Base-by-base conservation (phyloP, 2,888 invertebrate species). In the Thumatha senex region DNA sequence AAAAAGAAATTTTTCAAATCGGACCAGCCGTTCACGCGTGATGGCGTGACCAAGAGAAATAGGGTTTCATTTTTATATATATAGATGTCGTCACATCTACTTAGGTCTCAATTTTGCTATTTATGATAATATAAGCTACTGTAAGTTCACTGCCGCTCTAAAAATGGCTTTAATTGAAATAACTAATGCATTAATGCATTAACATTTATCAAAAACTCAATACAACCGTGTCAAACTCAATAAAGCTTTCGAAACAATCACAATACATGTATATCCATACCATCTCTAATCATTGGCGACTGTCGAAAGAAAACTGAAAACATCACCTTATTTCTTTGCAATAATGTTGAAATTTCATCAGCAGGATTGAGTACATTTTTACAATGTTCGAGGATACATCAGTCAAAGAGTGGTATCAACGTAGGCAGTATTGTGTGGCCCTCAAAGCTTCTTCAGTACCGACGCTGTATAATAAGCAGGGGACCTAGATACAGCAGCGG, bases 371-470 rank as follows among this genome's bases (percentile, higher is more conserved):
- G 29, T 39, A 38, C 52, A 65, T 63, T 66, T 64, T 62, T 56
- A 55, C 61, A 58, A 55, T 53, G 58, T 50, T 40, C 54, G 55
- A 60, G 63, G 58, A 60, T 60, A 56, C 66, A 60, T 72, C 64
- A 63, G 58, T 67, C 68, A 67, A 70, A 63, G 69, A 54, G 49
- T 52, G 62, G 61, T 40, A 49, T 51, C 50, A 56, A 58, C 70
- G 70, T 57, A 63, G 63, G 59, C 50, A 58, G 62, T 66, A 81
- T 80, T 81, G 80, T 80, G 58, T 70, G 43, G 56, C 60, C 53
- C 74, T 79, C 79, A 80, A 80, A 79, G 80, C 67, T 44, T 56
- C 58, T 48, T 54, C 55, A 69, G 63, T 69, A 52, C 56, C 57
- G 48, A 50, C 46, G 56, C 48, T 9, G 47, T 53, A 52, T 51